Evolutionary conservation across 2,888 invertebrate species (phyloP).

Genomic region (Ceramica pisi): DNA sequence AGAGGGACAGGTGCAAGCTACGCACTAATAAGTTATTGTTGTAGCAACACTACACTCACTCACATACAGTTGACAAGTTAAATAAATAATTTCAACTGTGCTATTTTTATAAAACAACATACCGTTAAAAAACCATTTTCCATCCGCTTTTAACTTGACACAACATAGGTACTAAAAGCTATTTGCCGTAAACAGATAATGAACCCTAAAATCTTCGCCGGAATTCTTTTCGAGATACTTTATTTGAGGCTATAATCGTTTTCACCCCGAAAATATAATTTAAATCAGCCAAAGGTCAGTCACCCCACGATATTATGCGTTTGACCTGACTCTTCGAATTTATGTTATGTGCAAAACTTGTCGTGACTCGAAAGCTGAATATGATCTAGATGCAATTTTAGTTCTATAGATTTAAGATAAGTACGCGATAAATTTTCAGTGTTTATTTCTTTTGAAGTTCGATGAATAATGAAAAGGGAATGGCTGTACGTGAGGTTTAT

Average conservation of each 20-base stretch:
- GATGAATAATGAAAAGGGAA: conserved; percentile 54
- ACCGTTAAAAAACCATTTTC: background rate
- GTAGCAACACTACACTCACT: no score
- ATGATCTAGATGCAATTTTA: conserved; percentile 61
- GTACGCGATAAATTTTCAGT: conserved; percentile 55
- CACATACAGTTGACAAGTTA: no score
- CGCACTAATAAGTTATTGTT: no score
- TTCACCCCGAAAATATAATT: conserved; percentile 38
- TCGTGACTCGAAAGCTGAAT: conserved; percentile 62
- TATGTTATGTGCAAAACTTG: conserved; percentile 53
- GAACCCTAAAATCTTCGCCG: conserved; percentile 69
- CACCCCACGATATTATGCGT: conserved; percentile 55
- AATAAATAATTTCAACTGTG: no score
- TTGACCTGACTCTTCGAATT: conserved; percentile 51
- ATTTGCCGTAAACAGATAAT: conserved; percentile 78
- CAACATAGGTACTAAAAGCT: conserved; percentile 51
- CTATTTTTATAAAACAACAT: no score
- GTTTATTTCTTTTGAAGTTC: conserved; percentile 58
- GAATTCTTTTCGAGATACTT: conserved; percentile 66
- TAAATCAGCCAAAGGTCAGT: conserved; percentile 38
- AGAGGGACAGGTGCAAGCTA: no score
- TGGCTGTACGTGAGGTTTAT: conserved; percentile 48
- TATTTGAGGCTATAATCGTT: conserved; percentile 61
- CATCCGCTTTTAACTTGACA: conserved; percentile 5
- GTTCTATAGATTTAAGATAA: conserved; percentile 57